A percentile compares a stretch with the other conserved stretches of the same genome.
phyloP scores from a whole-genome alignment of 2,888 invertebrate species.

The Dioctria rufipes region DNA sequence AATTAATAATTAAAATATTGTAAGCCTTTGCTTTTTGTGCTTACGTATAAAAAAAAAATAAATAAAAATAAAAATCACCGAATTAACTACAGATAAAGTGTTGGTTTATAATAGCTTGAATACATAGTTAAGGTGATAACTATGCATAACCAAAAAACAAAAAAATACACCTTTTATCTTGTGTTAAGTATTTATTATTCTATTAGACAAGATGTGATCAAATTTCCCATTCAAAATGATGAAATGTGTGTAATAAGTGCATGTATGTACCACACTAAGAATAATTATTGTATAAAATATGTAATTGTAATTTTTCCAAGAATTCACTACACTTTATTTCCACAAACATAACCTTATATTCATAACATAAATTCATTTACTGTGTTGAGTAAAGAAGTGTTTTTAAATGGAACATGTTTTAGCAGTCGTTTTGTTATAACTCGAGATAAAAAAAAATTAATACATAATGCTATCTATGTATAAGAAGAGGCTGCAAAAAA shows the following conservation, averaged over 20 bases:
- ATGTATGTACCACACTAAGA: slow-evolving; percentile 12
- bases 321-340: background rate
- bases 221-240: slow-evolving; percentile 10
- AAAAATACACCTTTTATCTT: slow-evolving; percentile 3
- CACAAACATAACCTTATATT: no score
- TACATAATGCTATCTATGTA: no score
- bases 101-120: slow-evolving; percentile 32
- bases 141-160: slow-evolving; percentile 18
- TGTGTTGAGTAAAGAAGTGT: no score
- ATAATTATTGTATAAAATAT: background rate
- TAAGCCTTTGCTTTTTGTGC: slow-evolving; percentile 47
- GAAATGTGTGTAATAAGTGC: slow-evolving; percentile 17
- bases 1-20: slow-evolving; percentile 5
- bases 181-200: slow-evolving; percentile 42
- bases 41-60: slow-evolving; percentile 36
- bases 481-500: no score
- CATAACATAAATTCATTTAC: no score
- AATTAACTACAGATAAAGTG: slow-evolving; percentile 23
- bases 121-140: slow-evolving; percentile 25
- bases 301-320: no score
- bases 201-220: slow-evolving; percentile 21
- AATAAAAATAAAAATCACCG: slow-evolving; percentile 36
- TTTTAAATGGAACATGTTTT: no score
- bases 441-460: no score
- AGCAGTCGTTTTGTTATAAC: no score